Base-by-base conservation (phyloP, 2,113 vertebrate species). In the Picathartes gymnocephalus region DNA sequence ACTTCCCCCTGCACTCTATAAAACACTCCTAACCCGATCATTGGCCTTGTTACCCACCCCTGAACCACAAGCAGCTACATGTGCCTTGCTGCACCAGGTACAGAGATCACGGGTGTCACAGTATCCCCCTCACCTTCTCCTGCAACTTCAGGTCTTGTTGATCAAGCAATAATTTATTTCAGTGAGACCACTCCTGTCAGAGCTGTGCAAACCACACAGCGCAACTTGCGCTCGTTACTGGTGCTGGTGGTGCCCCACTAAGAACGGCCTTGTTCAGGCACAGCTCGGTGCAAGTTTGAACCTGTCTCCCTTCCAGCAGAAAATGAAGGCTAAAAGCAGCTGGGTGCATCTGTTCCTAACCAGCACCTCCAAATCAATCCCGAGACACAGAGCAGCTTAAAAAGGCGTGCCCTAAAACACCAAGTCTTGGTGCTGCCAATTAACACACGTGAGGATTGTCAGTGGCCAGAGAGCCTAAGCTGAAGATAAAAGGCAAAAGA, bases 311-410 rank as follows among this genome's bases (percentile, higher is more conserved):
- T 93, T 81, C 90, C 90, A 93, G 54, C 30, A 92, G 90, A 62
- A 95, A 94, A 96, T 15, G 37, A 95, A 90, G 90, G 85, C 87
- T 92, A 57, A 84, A 94, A 92, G 82, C 93, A 96, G 90, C 82
- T 93, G 93, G 72, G 69, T 65, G 80, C 84, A 92, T 93, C 68
- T 90, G 60, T 68, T 92, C 51, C 77, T 12, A 81, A 53, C 64
- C 72, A 88, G 85, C 71, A 93, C 80, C 85, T 90, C 64, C 48
- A 78, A 88, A 94, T 88, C 86, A 74, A 92, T 53, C 61, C 45
- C 0, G 6, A 86, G 51, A 86, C 23, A n/a, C 7, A 17, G 8
- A 65, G 53, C 37, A 53, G 72, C 53, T 91, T 74, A 35, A 56
- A 37, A 83, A 92, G 33, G 47, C n/a, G 7, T 20, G 30, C 56